phyloP scores from a whole-genome alignment of 2,797 vertebrate species.

The Lepilemur ruficaudatus region DNA sequence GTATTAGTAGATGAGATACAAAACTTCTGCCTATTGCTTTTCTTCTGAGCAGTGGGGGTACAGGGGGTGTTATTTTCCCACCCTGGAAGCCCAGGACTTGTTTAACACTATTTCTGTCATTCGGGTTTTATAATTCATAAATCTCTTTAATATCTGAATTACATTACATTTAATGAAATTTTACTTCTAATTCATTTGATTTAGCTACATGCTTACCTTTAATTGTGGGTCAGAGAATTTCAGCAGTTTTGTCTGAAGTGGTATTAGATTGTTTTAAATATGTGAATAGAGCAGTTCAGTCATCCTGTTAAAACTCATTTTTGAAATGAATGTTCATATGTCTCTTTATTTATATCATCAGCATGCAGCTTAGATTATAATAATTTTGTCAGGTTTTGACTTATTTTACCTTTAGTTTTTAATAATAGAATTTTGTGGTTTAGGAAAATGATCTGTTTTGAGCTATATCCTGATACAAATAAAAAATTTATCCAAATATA shows the following conservation, averaged over 20 bases:
- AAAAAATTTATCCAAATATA: neutral
- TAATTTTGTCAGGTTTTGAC: neutral
- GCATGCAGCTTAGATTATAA: neutral
- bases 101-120: neutral
- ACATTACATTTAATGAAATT: slow-evolving; percentile 54
- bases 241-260: slow-evolving; percentile 35
- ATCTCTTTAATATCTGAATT: slow-evolving; percentile 33
- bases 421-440: neutral
- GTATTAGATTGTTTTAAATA: slow-evolving; percentile 46
- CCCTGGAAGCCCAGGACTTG: neutral
- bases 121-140: slow-evolving; percentile 43
- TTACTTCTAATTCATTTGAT: slow-evolving; percentile 55
- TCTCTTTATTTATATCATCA: slow-evolving; percentile 15
- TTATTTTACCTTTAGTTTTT: slow-evolving; percentile 26
- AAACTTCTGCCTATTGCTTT: neutral
- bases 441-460: neutral
- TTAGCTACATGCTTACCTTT: slow-evolving; percentile 31
- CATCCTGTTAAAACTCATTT: slow-evolving; percentile 5
- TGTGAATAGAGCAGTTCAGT: neutral
- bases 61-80: neutral
- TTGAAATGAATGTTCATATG: neutral
- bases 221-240: slow-evolving; percentile 45
- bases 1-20: neutral
- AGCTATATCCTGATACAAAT: neutral
- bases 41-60: neutral